phyloP scores from a whole-genome alignment of 2,113 vertebrate genomes.

The Pangasianodon hypophthalmus region DNA sequence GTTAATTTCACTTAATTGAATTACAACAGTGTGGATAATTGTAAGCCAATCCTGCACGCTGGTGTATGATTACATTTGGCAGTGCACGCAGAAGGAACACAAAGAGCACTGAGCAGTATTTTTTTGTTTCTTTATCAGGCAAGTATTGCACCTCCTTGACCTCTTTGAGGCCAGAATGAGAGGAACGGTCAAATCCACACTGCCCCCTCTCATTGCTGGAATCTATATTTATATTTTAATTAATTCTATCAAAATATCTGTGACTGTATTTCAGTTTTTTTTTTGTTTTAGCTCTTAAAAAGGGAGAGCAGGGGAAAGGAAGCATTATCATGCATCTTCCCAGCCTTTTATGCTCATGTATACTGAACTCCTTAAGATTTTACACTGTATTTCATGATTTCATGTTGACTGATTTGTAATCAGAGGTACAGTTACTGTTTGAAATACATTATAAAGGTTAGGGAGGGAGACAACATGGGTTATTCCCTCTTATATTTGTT shows the following conservation, averaged over 20 bases:
- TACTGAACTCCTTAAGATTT: background rate
- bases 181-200: background rate
- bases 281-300: background rate
- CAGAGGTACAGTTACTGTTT: background rate
- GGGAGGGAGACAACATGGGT: background rate
- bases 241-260: background rate
- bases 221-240: background rate
- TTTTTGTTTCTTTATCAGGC: background rate
- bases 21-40: slow-evolving; percentile 6
- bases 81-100: background rate
- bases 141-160: background rate
- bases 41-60: background rate
- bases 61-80: background rate
- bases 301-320: background rate
- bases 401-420: background rate
- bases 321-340: background rate
- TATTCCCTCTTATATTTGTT: background rate
- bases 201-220: background rate
- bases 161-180: background rate
- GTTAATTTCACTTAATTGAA: slow-evolving; percentile 1
- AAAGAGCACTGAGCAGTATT: background rate
- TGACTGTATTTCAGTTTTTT: background rate
- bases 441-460: background rate
- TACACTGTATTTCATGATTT: background rate
- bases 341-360: background rate